Evolutionary conservation across 2,888 invertebrate genomes (phyloP).

Genomic region (Ecdyonurus torrentis): DNA sequence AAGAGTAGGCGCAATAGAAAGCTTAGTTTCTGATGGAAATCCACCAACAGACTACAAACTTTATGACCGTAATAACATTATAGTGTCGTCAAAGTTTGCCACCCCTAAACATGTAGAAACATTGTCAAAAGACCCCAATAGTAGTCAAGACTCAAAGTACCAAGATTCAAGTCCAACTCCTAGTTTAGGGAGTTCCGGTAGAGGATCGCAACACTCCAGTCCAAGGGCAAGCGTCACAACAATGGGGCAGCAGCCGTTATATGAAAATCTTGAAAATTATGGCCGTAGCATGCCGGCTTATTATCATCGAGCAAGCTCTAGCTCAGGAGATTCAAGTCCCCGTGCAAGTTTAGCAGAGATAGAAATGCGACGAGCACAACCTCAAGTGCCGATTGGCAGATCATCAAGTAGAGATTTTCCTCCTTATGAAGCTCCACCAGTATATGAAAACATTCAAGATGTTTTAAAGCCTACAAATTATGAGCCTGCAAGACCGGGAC

Average conservation of each 20-base stretch:
- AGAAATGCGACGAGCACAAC: constrained; percentile 56
- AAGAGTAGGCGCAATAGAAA: constrained; percentile 45
- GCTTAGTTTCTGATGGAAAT: constrained; percentile 38
- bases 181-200: constrained; percentile 41
- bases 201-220: constrained; percentile 30
- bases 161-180: constrained; percentile 35
- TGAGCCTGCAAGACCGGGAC: constrained; percentile 30
- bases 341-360: constrained; percentile 23
- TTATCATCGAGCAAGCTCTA: constrained; percentile 22
- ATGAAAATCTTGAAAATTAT: constrained; percentile 73
- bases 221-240: constrained; percentile 23
- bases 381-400: constrained; percentile 52
- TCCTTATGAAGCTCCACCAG: constrained; percentile 35
- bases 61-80: constrained; percentile 56
- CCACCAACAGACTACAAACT: constrained; percentile 31
- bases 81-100: constrained; percentile 59
- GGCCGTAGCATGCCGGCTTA: constrained; percentile 32
- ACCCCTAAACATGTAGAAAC: constrained; percentile 57
- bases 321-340: constrained; percentile 31
- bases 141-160: constrained; percentile 9
- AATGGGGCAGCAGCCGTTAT: constrained; percentile 34
- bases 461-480: constrained; percentile 20
- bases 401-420: constrained; percentile 17
- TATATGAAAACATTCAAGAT: constrained; percentile 46
- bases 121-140: constrained; percentile 27